Evolutionary conservation across 2,888 invertebrate genomes (phyloP).

Genomic region (Serripes groenlandicus): DNA sequence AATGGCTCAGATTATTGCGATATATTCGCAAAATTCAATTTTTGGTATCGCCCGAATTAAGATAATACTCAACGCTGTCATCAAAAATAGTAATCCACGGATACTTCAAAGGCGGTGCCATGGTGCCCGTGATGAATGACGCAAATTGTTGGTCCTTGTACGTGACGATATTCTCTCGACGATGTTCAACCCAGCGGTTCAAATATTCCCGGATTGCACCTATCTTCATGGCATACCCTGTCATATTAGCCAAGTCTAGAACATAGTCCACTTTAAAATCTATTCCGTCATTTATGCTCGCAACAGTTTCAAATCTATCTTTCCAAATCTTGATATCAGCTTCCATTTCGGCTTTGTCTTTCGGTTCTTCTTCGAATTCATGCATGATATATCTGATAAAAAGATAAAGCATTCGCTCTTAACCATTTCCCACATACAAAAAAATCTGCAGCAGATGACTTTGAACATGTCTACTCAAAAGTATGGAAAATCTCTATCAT

Average conservation of each 20-base stretch:
- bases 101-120: slow-evolving; percentile 5
- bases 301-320: neutral
- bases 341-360: slow-evolving; percentile 2
- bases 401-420: neutral
- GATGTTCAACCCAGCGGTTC: neutral
- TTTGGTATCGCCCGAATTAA: neutral
- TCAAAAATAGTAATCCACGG: slow-evolving; percentile 28
- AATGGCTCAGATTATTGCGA: neutral
- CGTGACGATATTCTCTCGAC: slow-evolving; percentile 8
- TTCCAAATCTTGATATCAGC: neutral
- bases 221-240: neutral
- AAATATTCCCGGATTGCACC: neutral
- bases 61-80: slow-evolving; percentile 21
- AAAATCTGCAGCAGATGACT: neutral
- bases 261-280: slow-evolving; percentile 10
- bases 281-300: neutral
- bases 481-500: neutral
- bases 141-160: slow-evolving; percentile 34
- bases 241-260: neutral
- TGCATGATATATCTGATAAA: neutral
- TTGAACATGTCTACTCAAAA: neutral
- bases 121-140: slow-evolving; percentile 15
- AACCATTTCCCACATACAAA: too few relatives aligned
- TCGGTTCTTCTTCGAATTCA: neutral
- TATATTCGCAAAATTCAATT: neutral